phyloP scores from a whole-genome alignment of 2,888 invertebrate genomes.

The Lithophane semibrunnea region DNA sequence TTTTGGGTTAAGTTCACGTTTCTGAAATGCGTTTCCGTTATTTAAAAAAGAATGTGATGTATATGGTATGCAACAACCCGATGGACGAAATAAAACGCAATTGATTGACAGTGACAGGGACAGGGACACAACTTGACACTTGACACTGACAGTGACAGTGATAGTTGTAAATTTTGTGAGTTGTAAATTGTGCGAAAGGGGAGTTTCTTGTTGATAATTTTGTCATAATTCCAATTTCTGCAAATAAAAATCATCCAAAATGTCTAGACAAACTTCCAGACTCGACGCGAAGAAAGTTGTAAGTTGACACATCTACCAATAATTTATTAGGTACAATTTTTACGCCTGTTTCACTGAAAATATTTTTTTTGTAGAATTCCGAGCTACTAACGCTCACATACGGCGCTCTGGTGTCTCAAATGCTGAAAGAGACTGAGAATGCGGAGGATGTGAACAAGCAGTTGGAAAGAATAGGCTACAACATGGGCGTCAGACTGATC shows the following conservation, averaged over 20 bases:
- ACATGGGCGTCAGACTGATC: conserved; percentile 99
- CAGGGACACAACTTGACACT: too few species aligned
- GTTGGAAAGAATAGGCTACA: conserved; percentile 98
- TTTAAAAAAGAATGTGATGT: too few species aligned
- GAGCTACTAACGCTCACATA: conserved; percentile 99
- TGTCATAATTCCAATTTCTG: neutral
- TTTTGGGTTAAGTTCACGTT: conserved; percentile 30
- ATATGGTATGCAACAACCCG: too few species aligned
- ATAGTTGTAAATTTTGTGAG: neutral
- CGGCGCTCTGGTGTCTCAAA: conserved; percentile 98
- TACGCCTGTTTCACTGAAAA: neutral
- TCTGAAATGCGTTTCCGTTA: too few species aligned
- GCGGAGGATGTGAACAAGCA: conserved; percentile 99
- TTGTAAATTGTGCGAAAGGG: conserved; percentile 31
- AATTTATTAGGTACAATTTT: neutral
- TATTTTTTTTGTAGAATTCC: conserved; percentile 93
- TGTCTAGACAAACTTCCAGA: conserved; percentile 93
- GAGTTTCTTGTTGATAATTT: conserved; percentile 30
- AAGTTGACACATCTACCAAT: conserved; percentile 73
- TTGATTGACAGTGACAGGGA: too few species aligned
- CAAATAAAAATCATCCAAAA: conserved; percentile 70
- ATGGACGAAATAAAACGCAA: too few species aligned
- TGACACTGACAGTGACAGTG: neutral
- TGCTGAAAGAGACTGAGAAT: conserved; percentile 98
- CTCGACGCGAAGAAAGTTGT: conserved; percentile 95